These are phyloP conservation scores for Ypsolopha sequella DNA, from an alignment of 2,888 invertebrate genomes.

Conservation along the genomic window DNA sequence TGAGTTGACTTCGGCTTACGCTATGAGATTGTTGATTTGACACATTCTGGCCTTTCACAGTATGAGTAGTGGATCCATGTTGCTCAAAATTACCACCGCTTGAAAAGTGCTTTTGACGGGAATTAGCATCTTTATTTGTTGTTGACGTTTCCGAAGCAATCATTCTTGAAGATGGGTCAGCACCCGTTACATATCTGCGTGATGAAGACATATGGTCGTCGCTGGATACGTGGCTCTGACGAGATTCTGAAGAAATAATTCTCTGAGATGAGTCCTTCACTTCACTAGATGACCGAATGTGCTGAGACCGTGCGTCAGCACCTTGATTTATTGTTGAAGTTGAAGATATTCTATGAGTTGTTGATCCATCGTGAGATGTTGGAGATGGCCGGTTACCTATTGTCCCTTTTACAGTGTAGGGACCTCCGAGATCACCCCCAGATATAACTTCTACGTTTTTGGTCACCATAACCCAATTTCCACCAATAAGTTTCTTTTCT, in stretches of 20 bases:
- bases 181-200: background rate
- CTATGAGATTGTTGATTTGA: background rate
- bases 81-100: background rate
- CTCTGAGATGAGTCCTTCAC: constrained; percentile 16
- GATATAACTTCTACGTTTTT: constrained; percentile 72
- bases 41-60: background rate
- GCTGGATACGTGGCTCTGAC: background rate
- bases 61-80: background rate
- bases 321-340: constrained; percentile 26
- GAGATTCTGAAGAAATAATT: constrained; percentile 21
- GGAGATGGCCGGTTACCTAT: background rate
- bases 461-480: constrained; percentile 64
- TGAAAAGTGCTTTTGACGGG: background rate
- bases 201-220: no score
- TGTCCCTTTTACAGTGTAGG: constrained; percentile 7
- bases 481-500: constrained; percentile 66
- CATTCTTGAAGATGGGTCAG: background rate
- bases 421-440: constrained; percentile 21
- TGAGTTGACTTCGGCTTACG: constrained; percentile 34
- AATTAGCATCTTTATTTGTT: background rate
- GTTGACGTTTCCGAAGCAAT: background rate
- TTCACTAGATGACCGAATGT: constrained; percentile 7
- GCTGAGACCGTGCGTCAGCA: constrained; percentile 15
- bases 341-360: constrained; percentile 23
- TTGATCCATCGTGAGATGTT: constrained; percentile 15